A percentile compares a stretch with the other conserved stretches of the same genome.
Conservation (phyloP, 2,888 invertebrate genomes). For the Meghimatium bilineatum region DNA sequence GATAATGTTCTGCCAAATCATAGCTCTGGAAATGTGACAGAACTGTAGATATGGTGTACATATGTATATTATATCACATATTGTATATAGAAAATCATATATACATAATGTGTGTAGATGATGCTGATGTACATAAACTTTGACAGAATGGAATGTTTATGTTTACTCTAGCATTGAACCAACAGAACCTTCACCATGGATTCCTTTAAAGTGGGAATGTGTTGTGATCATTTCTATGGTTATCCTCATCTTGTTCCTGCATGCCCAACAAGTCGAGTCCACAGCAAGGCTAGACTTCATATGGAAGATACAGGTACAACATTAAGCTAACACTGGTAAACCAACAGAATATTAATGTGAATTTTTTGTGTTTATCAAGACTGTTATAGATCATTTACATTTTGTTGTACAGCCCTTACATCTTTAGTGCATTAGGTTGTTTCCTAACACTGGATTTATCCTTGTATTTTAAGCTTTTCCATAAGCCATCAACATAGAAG, state of each 20-base stretch:
- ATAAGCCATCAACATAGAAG: background rate
- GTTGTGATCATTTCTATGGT: constrained; percentile 82
- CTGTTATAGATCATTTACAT: too few species aligned
- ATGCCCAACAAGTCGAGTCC: constrained; percentile 95
- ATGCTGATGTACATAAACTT: background rate
- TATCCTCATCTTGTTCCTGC: constrained; percentile 89
- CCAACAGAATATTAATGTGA: background rate
- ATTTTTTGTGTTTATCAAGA: background rate
- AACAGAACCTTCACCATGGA: constrained; percentile 54
- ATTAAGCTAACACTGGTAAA: too few species aligned
- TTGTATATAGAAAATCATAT: too few species aligned
- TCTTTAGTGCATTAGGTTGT: too few species aligned
- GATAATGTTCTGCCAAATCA: too few species aligned
- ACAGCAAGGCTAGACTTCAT: constrained; percentile 96
- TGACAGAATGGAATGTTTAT: background rate
- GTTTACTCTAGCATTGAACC: constrained; percentile 61
- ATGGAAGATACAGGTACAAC: constrained; percentile 94
- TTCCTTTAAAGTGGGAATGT: constrained; percentile 69
- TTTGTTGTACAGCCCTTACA: too few species aligned
- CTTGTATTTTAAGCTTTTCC: background rate
- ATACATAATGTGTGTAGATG: too few species aligned
- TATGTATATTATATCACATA: too few species aligned
- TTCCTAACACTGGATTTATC: too few species aligned
- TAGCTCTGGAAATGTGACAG: too few species aligned
- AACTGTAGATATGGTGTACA: too few species aligned